Evolutionary conservation across 2,797 vertebrate species (phyloP).

Genomic region (Varecia variegata): DNA sequence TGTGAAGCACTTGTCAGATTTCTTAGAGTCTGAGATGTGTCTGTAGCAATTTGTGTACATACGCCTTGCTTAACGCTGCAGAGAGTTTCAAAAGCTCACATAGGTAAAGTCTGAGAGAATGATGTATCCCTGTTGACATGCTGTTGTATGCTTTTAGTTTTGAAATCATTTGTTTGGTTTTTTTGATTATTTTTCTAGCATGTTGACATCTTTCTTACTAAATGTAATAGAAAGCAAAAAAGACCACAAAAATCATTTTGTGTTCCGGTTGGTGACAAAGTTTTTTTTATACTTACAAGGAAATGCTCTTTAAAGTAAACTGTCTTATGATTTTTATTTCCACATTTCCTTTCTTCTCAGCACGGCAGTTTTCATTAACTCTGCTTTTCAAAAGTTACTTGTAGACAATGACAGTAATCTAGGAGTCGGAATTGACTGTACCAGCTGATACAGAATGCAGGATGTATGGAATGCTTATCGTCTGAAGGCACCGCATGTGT

Average conservation of each 20-base stretch:
- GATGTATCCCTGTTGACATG: constrained; percentile 39
- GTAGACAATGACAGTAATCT: constrained; percentile 76
- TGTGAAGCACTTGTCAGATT: constrained; percentile 70
- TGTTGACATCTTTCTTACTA: constrained; percentile 55
- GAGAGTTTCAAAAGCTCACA: constrained; percentile 64
- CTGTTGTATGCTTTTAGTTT: constrained; percentile 3
- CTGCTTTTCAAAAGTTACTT: constrained; percentile 71
- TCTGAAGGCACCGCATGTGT: constrained; percentile 86
- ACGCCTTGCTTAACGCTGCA: constrained; percentile 57
- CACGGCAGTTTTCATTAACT: constrained; percentile 74
- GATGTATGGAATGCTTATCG: constrained; percentile 81
- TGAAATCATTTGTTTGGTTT: background rate
- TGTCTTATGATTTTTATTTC: constrained; percentile 30
- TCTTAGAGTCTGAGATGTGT: constrained; percentile 54
- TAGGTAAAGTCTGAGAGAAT: constrained; percentile 45
- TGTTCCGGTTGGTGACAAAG: constrained; percentile 50
- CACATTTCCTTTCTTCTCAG: constrained; percentile 43
- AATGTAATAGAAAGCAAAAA: constrained; percentile 57
- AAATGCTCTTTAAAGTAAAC: constrained; percentile 44
- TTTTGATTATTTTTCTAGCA: constrained; percentile 52
- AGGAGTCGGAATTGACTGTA: constrained; percentile 70
- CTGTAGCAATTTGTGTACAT: background rate
- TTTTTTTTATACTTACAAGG: constrained; percentile 2
- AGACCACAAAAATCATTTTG: constrained; percentile 70
- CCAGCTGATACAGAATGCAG: constrained; percentile 59